phyloP scores from a whole-genome alignment of 2,888 invertebrate genomes.

The Cryptosula pallasiana region DNA sequence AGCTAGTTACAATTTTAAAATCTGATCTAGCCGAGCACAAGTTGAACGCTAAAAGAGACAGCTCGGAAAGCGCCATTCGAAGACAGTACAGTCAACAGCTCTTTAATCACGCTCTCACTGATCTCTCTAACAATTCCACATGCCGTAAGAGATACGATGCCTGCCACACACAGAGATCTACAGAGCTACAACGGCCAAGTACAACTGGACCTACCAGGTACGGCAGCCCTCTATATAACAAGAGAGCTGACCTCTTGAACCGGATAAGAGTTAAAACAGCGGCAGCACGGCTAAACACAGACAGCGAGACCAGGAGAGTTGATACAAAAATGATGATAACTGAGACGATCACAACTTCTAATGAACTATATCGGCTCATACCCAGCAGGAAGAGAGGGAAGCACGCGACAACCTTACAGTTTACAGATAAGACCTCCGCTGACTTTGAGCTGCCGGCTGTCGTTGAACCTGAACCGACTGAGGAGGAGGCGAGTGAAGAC shows the following conservation, averaged over 20 bases:
- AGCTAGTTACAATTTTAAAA: background rate
- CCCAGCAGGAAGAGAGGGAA: too few species aligned
- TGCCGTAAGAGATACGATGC: background rate
- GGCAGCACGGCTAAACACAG: background rate
- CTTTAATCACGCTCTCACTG: constrained; percentile 7
- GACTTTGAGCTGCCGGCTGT: too few species aligned
- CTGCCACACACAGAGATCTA: too few species aligned
- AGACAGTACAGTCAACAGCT: constrained; percentile 7
- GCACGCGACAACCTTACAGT: too few species aligned
- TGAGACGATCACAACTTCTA: too few species aligned
- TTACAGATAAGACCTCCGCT: too few species aligned
- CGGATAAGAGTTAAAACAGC: background rate
- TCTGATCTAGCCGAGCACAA: background rate
- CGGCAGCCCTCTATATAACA: constrained; percentile 16
- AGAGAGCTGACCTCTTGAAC: background rate
- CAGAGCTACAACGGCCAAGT: background rate
- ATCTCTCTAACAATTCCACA: background rate
- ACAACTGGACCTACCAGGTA: constrained; percentile 11
- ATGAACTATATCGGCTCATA: too few species aligned
- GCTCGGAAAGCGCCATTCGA: background rate
- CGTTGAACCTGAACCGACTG: too few species aligned
- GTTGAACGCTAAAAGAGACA: background rate
- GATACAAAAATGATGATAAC: background rate
- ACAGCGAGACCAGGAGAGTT: background rate
- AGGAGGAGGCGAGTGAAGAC: too few species aligned